Conservation (phyloP, 2,888 invertebrate genomes). For the Drosophila colorata region DNA sequence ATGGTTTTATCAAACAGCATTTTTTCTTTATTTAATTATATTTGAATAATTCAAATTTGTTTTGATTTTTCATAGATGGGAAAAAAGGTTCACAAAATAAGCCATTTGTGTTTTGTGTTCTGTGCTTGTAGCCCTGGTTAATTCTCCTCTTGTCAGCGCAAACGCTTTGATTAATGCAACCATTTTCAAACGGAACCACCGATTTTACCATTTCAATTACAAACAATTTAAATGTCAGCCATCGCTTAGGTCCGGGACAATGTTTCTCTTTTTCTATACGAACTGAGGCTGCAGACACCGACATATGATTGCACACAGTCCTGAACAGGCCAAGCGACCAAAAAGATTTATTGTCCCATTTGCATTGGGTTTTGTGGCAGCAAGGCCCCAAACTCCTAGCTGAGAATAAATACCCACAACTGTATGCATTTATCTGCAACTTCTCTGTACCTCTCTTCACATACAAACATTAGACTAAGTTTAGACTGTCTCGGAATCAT, state of each 20-base stretch:
- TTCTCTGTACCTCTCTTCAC: not conserved
- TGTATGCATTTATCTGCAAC: constrained; percentile 3
- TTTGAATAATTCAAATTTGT: too few species aligned
- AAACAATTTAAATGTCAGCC: constrained; percentile 62
- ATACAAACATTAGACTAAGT: too few species aligned
- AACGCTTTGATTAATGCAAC: constrained; percentile 43
- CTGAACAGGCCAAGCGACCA: constrained; percentile 12
- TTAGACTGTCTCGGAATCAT: too few species aligned
- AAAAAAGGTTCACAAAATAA: too few species aligned
- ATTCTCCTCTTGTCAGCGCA: not conserved
- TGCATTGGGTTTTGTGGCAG: constrained; percentile 7
- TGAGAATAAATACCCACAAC: not conserved
- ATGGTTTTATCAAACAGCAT: too few species aligned
- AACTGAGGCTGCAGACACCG: constrained; percentile 8
- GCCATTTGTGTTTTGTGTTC: not conserved
- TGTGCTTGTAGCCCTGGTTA: not conserved
- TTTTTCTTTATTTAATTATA: too few species aligned
- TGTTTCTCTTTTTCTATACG: constrained; percentile 10
- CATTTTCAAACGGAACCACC: constrained; percentile 50
- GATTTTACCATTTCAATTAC: constrained; percentile 66
- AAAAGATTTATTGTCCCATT: constrained; percentile 53
- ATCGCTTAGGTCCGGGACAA: constrained; percentile 35
- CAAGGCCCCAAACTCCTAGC: constrained; percentile 9
- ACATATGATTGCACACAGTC: constrained; percentile 7
- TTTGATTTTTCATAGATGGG: too few species aligned